Conservation (phyloP, 2,888 invertebrate species). For the Acrobasis suavella region DNA sequence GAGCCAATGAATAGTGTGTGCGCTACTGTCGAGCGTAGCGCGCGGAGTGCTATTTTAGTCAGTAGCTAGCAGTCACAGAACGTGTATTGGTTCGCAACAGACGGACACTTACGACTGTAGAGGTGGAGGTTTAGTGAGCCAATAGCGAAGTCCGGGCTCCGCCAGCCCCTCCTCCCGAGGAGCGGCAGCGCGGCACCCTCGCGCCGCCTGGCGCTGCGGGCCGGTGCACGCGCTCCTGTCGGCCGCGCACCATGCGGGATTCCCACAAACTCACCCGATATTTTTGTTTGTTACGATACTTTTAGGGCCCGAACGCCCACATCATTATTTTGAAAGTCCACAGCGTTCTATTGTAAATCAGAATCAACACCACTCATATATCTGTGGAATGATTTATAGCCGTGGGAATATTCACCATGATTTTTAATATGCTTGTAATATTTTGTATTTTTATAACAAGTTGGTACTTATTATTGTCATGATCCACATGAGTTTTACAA, state of each 20-base stretch:
- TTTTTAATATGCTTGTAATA: neutral
- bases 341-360: conserved; percentile 75
- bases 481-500: too few species aligned
- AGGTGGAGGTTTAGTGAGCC: conserved; percentile 41
- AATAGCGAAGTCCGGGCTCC: conserved; percentile 49
- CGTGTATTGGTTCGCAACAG: conserved; percentile 49
- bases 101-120: conserved; percentile 60
- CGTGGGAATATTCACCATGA: conserved; percentile 62
- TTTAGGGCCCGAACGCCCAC: conserved; percentile 76
- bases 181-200: conserved; percentile 31
- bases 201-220: conserved; percentile 40
- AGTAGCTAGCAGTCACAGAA: conserved; percentile 52
- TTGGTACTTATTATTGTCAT: too few species aligned
- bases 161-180: conserved; percentile 51
- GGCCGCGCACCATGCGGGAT: conserved; percentile 70
- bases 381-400: conserved; percentile 74
- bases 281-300: conserved; percentile 66
- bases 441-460: too few species aligned
- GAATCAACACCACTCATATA: conserved; percentile 73
- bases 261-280: conserved; percentile 72
- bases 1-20: conserved; percentile 66
- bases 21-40: conserved; percentile 40
- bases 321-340: conserved; percentile 77
- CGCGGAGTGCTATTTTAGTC: conserved; percentile 52
- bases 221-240: conserved; percentile 37